Percentiles rank a stretch among this genome's conserved stretches.
Evolutionary conservation across 37 sponge, comb jelly and placozoan genomes (phyloP).

Genomic region (Halichondria panicea): DNA sequence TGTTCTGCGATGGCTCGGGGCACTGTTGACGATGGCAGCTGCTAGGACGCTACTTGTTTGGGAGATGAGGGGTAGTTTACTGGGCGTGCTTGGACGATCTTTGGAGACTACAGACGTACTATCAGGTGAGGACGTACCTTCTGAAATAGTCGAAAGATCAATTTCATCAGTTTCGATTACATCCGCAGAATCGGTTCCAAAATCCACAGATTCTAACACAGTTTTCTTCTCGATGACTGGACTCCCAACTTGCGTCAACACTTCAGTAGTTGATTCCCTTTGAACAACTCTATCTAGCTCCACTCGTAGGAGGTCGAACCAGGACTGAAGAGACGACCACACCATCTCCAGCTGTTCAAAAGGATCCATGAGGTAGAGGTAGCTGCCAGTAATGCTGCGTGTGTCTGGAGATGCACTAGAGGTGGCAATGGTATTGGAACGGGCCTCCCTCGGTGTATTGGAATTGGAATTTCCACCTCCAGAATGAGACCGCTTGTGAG

Average conservation of each 20-base stretch:
- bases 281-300: constrained; percentile 47
- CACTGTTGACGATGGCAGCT: constrained; percentile 76
- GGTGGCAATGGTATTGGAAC: neutral
- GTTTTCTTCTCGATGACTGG: neutral
- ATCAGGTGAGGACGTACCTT: neutral
- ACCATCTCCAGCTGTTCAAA: constrained; percentile 68
- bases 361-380: constrained; percentile 10
- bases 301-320: constrained; percentile 77
- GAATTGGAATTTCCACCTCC: neutral
- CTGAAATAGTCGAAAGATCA: neutral
- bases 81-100: neutral
- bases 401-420: neutral
- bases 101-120: neutral
- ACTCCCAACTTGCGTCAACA: neutral
- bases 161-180: neutral
- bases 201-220: neutral
- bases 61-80: neutral
- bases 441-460: neutral
- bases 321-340: constrained; percentile 72
- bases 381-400: neutral
- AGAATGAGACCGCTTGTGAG: constrained; percentile 30
- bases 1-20: constrained; percentile 48
- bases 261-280: neutral
- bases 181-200: neutral
- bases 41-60: constrained; percentile 41